Conservation (phyloP, 30 jellyfish, hydroid and myxozoan species). For the Hydractinia echinata region DNA sequence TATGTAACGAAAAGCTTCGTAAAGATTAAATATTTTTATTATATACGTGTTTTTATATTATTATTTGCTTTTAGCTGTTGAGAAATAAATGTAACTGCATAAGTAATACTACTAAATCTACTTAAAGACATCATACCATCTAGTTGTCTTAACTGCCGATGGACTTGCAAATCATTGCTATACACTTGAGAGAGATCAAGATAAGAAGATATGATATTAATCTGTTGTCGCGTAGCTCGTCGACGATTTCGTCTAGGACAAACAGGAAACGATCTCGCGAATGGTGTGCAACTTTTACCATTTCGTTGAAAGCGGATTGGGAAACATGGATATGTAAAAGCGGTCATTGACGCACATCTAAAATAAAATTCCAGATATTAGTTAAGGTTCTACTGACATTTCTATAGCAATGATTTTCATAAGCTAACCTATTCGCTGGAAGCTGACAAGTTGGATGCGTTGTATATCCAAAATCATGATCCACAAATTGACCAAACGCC, state of each 20-base stretch:
- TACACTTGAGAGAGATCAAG: constrained; percentile 62
- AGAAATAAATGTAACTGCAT: too few relatives aligned
- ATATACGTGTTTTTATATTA: too few relatives aligned
- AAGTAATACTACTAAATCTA: too few relatives aligned
- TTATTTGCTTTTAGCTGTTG: too few relatives aligned
- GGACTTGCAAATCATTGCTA: constrained; percentile 31
- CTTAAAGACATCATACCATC: neutral
- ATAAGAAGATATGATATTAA: constrained; percentile 57
- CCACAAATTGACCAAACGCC: constrained; percentile 12
- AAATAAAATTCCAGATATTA: neutral
- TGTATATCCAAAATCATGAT: neutral
- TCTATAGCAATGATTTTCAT: neutral
- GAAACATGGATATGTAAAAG: constrained; percentile 63
- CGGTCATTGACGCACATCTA: constrained; percentile 9
- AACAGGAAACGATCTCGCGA: constrained; percentile 71
- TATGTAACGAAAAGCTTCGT: too few relatives aligned
- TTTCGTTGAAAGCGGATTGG: constrained; percentile 62
- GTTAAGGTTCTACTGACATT: neutral
- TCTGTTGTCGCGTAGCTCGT: constrained; percentile 69
- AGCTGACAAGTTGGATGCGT: neutral
- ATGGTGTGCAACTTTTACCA: constrained; percentile 61
- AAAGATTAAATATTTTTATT: too few relatives aligned
- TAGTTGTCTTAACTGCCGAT: neutral
- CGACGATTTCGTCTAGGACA: constrained; percentile 46
- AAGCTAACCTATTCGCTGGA: neutral